A percentile compares a stretch with the other conserved stretches of the same genome.
Evolutionary conservation across 2,888 invertebrate genomes (phyloP).

Genomic region (Patella ulyssiponensis): DNA sequence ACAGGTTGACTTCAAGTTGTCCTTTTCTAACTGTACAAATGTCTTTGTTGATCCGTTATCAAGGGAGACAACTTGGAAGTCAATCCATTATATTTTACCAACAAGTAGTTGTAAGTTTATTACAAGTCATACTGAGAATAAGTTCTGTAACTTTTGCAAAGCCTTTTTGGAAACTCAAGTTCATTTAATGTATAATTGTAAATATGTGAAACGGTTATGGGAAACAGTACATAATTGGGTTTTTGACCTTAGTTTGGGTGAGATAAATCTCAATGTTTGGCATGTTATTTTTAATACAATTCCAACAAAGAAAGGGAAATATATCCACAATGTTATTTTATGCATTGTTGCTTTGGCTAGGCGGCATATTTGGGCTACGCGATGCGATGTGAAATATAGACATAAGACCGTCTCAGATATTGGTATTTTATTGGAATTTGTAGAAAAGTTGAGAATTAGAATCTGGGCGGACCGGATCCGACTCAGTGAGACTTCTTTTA

Average conservation of each 20-base stretch:
- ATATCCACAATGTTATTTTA: neutral
- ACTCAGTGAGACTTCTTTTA: neutral
- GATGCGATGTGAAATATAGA: neutral
- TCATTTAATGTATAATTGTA: neutral
- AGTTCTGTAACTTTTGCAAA: neutral
- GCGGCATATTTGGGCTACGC: conserved; percentile 8
- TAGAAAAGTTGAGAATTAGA: conserved; percentile 5
- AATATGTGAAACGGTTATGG: neutral
- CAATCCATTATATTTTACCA: neutral
- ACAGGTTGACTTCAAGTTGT: neutral
- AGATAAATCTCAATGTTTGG: conserved; percentile 12
- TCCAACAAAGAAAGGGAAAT: neutral
- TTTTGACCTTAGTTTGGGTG: conserved; percentile 2
- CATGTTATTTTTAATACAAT: conserved; percentile 8
- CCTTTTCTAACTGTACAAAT: neutral
- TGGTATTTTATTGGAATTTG: neutral
- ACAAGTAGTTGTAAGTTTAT: neutral
- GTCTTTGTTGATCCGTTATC: neutral
- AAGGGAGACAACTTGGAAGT: neutral
- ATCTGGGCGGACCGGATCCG: conserved; percentile 9
- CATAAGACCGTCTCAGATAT: conserved; percentile 1
- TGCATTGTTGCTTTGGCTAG: neutral
- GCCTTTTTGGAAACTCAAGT: neutral
- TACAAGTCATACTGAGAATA: neutral
- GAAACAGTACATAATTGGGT: neutral